Evolutionary conservation across 1,140 invertebrate genomes (phyloP).

Genomic region (Stegodyphus mimosarum): DNA sequence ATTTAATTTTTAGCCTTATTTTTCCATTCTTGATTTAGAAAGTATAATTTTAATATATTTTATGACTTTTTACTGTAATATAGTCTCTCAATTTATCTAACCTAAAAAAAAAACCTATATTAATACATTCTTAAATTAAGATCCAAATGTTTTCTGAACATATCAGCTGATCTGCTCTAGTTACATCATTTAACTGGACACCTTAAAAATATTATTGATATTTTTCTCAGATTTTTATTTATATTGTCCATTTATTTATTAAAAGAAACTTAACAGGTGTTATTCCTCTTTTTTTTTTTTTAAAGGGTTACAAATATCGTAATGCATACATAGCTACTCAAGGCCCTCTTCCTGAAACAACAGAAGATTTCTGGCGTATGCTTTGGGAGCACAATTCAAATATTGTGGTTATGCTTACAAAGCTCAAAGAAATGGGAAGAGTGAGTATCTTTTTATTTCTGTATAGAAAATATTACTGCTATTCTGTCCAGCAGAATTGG

Average conservation of each 20-base stretch:
- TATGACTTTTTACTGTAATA: no score
- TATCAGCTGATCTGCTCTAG: no score
- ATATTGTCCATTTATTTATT: neutral
- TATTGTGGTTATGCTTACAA: constrained; percentile 98
- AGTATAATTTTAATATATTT: no score
- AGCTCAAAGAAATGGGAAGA: constrained; percentile 96
- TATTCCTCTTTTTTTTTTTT: neutral
- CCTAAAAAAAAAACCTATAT: no score
- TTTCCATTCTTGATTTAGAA: no score
- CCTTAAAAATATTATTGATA: neutral
- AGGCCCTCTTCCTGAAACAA: constrained; percentile 95
- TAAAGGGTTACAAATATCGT: constrained; percentile 75
- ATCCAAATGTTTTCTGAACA: no score
- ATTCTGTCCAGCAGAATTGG: no score
- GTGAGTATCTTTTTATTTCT: constrained; percentile 1
- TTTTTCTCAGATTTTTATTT: neutral
- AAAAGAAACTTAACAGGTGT: neutral
- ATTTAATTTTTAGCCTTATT: no score
- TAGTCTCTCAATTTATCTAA: no score
- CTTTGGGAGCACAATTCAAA: constrained; percentile 99
- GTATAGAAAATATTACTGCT: no score
- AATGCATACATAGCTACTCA: constrained; percentile 98
- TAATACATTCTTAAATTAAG: no score
- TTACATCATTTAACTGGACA: no score
- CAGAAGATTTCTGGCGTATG: constrained; percentile 99